Evolutionary conservation across 1,140 invertebrate species (phyloP).

Genomic region (Dinoponera quadriceps): DNA sequence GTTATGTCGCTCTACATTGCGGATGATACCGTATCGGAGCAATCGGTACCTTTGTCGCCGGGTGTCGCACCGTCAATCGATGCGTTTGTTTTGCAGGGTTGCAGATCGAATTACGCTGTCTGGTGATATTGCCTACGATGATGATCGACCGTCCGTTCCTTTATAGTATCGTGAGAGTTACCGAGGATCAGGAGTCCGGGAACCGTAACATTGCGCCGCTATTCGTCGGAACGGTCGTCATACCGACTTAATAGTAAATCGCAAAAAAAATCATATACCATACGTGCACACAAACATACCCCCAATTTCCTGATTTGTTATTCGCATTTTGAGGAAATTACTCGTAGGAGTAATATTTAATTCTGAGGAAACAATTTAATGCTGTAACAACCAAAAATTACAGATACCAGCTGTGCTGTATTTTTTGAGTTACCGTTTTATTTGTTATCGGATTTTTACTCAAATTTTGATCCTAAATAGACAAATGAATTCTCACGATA

Average conservation of each 20-base stretch:
- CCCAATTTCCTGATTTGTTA: no score
- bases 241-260: slow-evolving; percentile 28
- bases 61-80: slow-evolving; percentile 24
- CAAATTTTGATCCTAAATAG: no score
- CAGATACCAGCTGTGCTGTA: no score
- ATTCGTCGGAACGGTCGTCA: slow-evolving; percentile 54
- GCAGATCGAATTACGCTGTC: slow-evolving; percentile 2
- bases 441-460: no score
- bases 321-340: no score
- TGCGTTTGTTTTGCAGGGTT: slow-evolving; percentile 57
- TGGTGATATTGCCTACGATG: neutral
- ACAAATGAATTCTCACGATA: no score
- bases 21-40: neutral
- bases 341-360: no score
- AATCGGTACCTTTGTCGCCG: neutral
- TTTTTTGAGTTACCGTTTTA: no score
- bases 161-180: slow-evolving; percentile 57
- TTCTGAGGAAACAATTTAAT: no score
- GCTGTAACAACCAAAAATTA: no score
- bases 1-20: neutral
- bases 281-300: no score
- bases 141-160: slow-evolving; percentile 65
- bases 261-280: no score
- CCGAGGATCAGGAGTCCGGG: neutral
- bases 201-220: slow-evolving; percentile 9